phyloP scores from a whole-genome alignment of 1,140 invertebrate genomes.

The Metaphire vulgaris region DNA sequence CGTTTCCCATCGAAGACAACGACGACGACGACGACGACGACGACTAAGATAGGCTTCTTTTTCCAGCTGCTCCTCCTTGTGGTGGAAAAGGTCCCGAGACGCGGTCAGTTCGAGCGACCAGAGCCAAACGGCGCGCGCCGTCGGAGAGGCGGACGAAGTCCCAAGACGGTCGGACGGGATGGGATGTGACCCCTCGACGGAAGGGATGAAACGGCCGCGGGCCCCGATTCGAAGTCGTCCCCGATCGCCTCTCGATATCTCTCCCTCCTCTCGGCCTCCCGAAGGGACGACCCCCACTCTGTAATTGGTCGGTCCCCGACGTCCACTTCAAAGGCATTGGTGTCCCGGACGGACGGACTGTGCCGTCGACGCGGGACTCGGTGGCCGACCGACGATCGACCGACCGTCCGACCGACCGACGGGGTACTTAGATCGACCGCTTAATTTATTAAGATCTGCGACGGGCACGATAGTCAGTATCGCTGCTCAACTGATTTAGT shows the following conservation, averaged over 20 bases:
- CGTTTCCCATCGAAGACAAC: too few species aligned
- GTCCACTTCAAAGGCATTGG: not conserved
- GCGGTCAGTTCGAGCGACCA: not conserved
- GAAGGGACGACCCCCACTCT: not conserved
- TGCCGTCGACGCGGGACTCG: not conserved
- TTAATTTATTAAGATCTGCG: not conserved
- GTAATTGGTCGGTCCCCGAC: not conserved
- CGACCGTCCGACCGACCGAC: too few species aligned
- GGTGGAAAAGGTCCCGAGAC: not conserved
- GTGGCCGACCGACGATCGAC: too few species aligned
- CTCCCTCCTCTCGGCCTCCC: not conserved
- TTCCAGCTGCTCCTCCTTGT: too few species aligned
- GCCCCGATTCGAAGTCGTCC: not conserved
- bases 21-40: too few species aligned
- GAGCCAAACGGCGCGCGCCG: too few species aligned
- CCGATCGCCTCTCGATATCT: not conserved
- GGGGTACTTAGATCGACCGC: not conserved
- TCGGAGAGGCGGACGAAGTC: too few species aligned
- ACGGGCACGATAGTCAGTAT: not conserved
- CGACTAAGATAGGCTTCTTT: too few species aligned
- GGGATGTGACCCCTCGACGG: too few species aligned
- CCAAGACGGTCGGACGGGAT: too few species aligned
- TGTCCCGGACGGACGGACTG: too few species aligned
- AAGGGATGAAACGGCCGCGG: not conserved
- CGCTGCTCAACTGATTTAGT: too few species aligned